These are phyloP conservation scores for Nyctibius grandis DNA, from an alignment of 2,797 vertebrate genomes.

Conservation along the genomic window DNA sequence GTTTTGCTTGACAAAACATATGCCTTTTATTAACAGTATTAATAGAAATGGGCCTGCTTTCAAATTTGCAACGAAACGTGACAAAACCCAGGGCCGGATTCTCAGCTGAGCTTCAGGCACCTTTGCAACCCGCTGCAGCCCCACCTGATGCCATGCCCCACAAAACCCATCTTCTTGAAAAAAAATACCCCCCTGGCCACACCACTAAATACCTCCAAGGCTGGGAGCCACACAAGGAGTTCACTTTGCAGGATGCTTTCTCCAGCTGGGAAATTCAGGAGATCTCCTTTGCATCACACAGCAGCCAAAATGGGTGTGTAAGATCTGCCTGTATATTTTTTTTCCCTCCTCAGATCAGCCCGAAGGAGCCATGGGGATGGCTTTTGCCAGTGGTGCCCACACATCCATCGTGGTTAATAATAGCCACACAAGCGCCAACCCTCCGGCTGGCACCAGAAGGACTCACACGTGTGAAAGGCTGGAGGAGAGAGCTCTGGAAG, in stretches of 20 bases:
- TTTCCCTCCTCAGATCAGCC: accelerated
- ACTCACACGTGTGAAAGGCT: accelerated
- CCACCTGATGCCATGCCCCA: accelerated
- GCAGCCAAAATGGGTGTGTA: neutral
- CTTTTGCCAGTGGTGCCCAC: neutral
- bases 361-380: neutral
- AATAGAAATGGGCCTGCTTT: slow-evolving; percentile 48
- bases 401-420: neutral
- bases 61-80: slow-evolving; percentile 42
- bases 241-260: neutral
- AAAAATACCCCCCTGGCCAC: accelerated
- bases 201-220: neutral
- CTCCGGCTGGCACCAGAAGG: neutral
- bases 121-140: neutral
- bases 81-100: slow-evolving; percentile 23
- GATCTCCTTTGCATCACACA: neutral
- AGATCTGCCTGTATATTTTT: neutral
- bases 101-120: neutral
- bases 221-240: neutral
- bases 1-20: slow-evolving; percentile 50
- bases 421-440: neutral
- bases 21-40: slow-evolving; percentile 60
- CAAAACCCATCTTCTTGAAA: neutral
- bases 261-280: neutral
- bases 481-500: neutral